Percentiles rank a stretch among this genome's conserved stretches.
phyloP scores from a whole-genome alignment of 1,140 invertebrate genomes.

The Conus betulinus region DNA sequence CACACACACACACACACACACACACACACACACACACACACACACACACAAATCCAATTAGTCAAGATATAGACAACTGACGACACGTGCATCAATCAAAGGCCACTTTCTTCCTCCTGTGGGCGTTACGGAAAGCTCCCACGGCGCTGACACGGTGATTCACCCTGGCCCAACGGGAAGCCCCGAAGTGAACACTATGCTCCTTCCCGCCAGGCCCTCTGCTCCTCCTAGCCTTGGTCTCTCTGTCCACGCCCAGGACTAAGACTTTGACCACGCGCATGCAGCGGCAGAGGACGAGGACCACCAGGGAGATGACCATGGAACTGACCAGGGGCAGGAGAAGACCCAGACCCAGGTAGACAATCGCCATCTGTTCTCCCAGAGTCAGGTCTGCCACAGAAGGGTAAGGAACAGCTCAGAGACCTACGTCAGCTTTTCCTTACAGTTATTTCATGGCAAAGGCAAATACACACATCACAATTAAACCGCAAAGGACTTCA shows the following conservation, averaged over 20 bases:
- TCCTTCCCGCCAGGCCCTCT: neutral
- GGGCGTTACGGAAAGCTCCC: neutral
- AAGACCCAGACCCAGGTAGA: neutral
- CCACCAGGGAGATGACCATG: neutral
- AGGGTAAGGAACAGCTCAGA: neutral
- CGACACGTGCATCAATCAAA: neutral
- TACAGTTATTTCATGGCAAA: too few species aligned
- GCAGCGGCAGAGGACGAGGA: neutral
- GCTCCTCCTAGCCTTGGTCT: neutral
- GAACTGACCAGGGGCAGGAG: neutral
- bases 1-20: too few species aligned
- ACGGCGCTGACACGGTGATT: neutral
- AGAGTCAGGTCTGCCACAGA: neutral
- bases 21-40: too few species aligned
- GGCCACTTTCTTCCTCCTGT: neutral
- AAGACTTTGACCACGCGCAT: neutral
- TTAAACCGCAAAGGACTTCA: too few species aligned
- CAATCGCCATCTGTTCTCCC: neutral
- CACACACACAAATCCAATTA: too few species aligned
- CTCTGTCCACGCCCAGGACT: neutral
- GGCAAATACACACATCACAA: too few species aligned
- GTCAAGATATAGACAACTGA: too few species aligned
- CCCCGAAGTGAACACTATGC: neutral
- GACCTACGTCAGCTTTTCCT: too few species aligned
- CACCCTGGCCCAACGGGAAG: neutral